phyloP scores from a whole-genome alignment of 1,140 invertebrate species.

The Bombus confusus region DNA sequence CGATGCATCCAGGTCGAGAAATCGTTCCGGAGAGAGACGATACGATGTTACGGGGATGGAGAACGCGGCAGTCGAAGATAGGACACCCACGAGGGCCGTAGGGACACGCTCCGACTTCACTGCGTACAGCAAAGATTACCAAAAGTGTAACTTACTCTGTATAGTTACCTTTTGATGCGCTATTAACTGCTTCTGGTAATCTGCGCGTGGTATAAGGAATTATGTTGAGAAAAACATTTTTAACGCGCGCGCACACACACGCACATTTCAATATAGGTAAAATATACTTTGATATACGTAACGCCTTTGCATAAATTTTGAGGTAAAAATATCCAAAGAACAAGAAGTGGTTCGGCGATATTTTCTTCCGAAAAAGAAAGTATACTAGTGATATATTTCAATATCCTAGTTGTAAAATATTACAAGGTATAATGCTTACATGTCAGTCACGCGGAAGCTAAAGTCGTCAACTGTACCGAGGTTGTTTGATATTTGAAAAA shows the following conservation, averaged over 20 bases:
- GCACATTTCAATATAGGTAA: too few species aligned
- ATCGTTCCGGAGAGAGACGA: constrained; percentile 67
- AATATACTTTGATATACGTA: too few species aligned
- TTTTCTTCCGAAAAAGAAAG: too few species aligned
- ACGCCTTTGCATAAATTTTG: too few species aligned
- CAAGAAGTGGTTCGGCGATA: too few species aligned
- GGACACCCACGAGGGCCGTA: constrained; percentile 72
- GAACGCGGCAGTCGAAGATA: constrained; percentile 61
- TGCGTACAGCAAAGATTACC: constrained; percentile 53
- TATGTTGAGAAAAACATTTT: background rate
- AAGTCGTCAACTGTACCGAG: too few species aligned
- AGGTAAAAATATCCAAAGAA: too few species aligned
- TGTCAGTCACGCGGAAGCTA: too few species aligned
- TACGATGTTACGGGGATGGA: constrained; percentile 60
- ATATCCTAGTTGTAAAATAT: too few species aligned
- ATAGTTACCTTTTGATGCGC: background rate
- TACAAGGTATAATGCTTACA: too few species aligned
- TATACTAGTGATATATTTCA: too few species aligned
- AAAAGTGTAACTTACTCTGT: constrained; percentile 62
- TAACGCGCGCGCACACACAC: background rate
- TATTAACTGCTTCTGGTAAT: background rate
- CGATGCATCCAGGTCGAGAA: constrained; percentile 72
- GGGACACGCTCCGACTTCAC: constrained; percentile 48
- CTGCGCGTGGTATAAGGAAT: background rate
- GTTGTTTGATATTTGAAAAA: too few species aligned